These are phyloP conservation scores for Lophius piscatorius DNA, from an alignment of 2,113 vertebrate species.

Conservation along the genomic window DNA sequence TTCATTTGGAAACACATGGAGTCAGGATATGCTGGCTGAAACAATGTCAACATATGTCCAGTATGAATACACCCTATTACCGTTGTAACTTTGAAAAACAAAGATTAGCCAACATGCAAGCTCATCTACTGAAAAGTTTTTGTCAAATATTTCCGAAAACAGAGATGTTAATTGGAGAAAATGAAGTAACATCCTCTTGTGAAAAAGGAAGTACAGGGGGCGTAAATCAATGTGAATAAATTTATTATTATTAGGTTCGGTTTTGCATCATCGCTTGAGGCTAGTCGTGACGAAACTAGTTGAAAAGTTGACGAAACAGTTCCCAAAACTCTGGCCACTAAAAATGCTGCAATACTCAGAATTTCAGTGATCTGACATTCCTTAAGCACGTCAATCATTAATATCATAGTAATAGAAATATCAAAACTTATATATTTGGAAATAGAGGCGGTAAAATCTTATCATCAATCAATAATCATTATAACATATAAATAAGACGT, in stretches of 20 bases:
- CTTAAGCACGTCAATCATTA: not conserved
- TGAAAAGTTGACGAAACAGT: too few relatives aligned
- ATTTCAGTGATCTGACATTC: too few relatives aligned
- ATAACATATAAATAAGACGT: not conserved
- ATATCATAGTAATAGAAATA: not conserved
- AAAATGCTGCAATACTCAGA: too few relatives aligned
- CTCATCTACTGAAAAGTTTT: not conserved
- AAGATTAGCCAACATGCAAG: not conserved
- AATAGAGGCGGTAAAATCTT: not conserved
- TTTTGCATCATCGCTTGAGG: constrained; percentile 27
- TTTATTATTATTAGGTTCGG: too few relatives aligned
- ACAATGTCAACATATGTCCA: constrained; percentile 34
- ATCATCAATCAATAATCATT: too few relatives aligned
- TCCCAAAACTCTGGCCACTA: constrained; percentile 28
- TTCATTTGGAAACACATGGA: constrained; percentile 38
- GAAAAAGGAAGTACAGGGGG: constrained; percentile 4
- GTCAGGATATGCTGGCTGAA: constrained; percentile 30
- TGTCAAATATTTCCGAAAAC: not conserved
- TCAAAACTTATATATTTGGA: not conserved
- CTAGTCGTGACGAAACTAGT: constrained; percentile 25
- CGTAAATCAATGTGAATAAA: constrained; percentile 11
- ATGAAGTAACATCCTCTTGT: not conserved
- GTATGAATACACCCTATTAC: not conserved
- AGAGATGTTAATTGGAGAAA: not conserved
- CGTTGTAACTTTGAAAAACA: not conserved